Evolutionary conservation across 2,888 invertebrate genomes (phyloP).

Genomic region (Pachliopta kotzebuea): DNA sequence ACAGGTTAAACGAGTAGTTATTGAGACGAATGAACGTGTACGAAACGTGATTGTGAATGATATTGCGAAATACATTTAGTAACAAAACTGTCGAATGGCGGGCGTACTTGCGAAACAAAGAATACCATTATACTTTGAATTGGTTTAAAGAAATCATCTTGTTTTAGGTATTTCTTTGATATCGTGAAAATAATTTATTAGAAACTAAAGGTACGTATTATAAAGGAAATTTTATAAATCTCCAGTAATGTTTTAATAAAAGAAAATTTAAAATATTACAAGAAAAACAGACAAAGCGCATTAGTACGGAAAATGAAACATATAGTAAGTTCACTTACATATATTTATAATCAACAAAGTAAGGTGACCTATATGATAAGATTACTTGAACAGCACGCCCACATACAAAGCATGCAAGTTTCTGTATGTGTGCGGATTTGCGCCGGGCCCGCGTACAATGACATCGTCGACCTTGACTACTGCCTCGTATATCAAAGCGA

Average conservation of each 20-base stretch:
- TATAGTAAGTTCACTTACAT: conserved; percentile 41
- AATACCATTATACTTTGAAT: conserved; percentile 4
- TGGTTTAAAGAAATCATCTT: background rate
- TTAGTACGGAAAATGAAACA: conserved; percentile 33
- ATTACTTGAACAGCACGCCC: conserved; percentile 69
- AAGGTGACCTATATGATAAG: conserved; percentile 81
- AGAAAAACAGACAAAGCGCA: conserved; percentile 6
- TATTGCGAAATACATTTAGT: conserved; percentile 24
- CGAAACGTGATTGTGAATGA: conserved; percentile 23
- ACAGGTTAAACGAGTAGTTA: conserved; percentile 24
- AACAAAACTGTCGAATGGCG: conserved; percentile 24
- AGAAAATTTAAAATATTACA: background rate
- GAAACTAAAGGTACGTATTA: no score
- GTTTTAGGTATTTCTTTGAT: background rate
- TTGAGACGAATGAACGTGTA: conserved; percentile 20
- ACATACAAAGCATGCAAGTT: conserved; percentile 47
- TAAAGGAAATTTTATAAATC: background rate
- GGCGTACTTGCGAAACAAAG: conserved; percentile 24
- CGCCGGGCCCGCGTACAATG: conserved; percentile 73
- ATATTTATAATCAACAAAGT: conserved; percentile 70
- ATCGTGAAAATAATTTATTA: background rate
- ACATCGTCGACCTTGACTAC: conserved; percentile 78
- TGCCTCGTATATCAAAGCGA: conserved; percentile 62
- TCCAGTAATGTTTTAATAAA: background rate
- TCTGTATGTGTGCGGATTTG: conserved; percentile 57